These are phyloP conservation scores for Gallinago stenura DNA, from an alignment of 2,797 vertebrate species.

Conservation along the genomic window DNA sequence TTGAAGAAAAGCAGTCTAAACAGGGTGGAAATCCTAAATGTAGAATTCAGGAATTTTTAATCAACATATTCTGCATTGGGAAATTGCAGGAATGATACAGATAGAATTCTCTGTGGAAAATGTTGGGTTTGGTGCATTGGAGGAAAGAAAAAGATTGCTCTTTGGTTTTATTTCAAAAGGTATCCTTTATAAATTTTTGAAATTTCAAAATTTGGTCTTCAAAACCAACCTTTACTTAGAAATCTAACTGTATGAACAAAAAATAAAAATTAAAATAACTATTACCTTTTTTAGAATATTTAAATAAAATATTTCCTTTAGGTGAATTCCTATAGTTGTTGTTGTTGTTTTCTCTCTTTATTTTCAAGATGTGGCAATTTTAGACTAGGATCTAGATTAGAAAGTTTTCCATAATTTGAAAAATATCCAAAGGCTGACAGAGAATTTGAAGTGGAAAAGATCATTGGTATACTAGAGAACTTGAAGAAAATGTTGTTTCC, in stretches of 20 bases:
- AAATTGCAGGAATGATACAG: background rate
- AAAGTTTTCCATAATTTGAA: background rate
- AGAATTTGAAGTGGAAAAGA: background rate
- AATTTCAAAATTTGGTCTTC: background rate
- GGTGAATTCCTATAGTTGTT: background rate
- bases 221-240: background rate
- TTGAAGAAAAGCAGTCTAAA: background rate
- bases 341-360: background rate
- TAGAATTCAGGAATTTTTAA: background rate
- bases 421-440: background rate
- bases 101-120: background rate
- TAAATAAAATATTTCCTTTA: background rate
- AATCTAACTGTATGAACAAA: background rate
- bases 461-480: background rate
- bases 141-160: background rate
- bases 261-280: background rate
- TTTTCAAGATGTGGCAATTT: background rate
- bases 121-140: fast-evolving
- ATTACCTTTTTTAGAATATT: background rate
- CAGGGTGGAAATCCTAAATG: background rate
- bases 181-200: background rate
- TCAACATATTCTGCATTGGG: background rate
- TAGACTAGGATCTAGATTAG: background rate
- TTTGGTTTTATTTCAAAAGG: background rate
- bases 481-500: background rate